Base-by-base conservation (phyloP, 2,797 vertebrate species). In the Lateolabrax maculatus region DNA sequence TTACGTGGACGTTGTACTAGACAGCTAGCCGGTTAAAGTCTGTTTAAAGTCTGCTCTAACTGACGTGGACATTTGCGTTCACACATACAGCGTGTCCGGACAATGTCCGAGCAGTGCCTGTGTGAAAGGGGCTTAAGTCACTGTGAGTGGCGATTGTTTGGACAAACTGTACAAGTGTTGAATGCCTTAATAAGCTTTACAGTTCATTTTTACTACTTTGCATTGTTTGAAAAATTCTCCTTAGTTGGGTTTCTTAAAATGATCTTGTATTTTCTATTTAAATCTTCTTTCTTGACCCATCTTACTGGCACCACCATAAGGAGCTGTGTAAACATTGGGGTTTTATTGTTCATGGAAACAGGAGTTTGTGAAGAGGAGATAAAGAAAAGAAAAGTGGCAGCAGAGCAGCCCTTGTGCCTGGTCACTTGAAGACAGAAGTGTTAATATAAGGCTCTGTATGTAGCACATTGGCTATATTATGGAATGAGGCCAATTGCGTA, bases 391-490 rank as follows among this genome's bases (percentile, higher is more conserved):
- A 53, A 31, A 55, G 39, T 10, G 34, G 19, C 46, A 58, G 48
- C 37, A 39, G 44, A 34, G 21, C 3, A 18, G 39, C 66, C 36
- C 29, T 15, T 13, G 6, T 34, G 11, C 44, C 69, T 41, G 8
- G 6, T 31, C 52, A 73, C 56, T 48, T 60, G 21, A 39, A 79
- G 21, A 79, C 1, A 37, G 31, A 70, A 27, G 9, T 27, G 29
- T 36, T 58, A 1, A 25, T 52, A 2, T 25, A 34, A 48, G 31
- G 4, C 27, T 65, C 18, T n/a, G 7, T 56, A 10, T 68, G 52
- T 64, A 60, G 66, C 52, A 43, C 66, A 52, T 34, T 58, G 55
- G 34, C 49, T 39, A 57, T 3, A 0, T 61, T 37, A 10, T 48
- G 43, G 46, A 60, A 69, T 11, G 19, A 55, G 25, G 36, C 37